Conservation (phyloP, 92 coral and sea anemone genomes). For the Porites evermanni region DNA sequence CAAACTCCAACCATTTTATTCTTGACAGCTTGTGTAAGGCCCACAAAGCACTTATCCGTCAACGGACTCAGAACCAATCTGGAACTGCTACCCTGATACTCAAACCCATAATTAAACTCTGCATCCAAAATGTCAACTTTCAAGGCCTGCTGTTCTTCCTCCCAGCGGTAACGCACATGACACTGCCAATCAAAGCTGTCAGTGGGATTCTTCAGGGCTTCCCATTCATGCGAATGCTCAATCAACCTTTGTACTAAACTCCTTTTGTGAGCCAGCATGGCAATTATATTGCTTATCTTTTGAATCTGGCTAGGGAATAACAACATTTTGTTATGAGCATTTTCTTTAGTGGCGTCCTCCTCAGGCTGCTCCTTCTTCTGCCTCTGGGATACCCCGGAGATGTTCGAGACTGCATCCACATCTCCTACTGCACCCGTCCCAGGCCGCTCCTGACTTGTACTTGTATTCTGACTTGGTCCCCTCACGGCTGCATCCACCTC, state of each 20-base stretch:
- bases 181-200: conserved; percentile 92
- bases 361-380: conserved; percentile 39
- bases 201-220: conserved; percentile 57
- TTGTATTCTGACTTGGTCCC: conserved; percentile 66
- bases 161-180: conserved; percentile 87
- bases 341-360: conserved; percentile 26
- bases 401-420: conserved; percentile 69
- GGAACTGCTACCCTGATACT: conserved; percentile 95
- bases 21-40: conserved; percentile 89
- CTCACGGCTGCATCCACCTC: conserved; percentile 57
- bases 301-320: conserved; percentile 81
- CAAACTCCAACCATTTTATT: conserved; percentile 89
- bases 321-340: conserved; percentile 37
- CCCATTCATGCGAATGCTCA: conserved; percentile 38
- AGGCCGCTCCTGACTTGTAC: conserved; percentile 69
- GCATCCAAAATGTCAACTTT: conserved; percentile 74
- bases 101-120: conserved; percentile 90
- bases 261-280: conserved; percentile 85
- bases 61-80: conserved; percentile 91
- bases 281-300: conserved; percentile 85
- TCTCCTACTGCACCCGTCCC: conserved; percentile 62
- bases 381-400: conserved; percentile 66
- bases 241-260: conserved; percentile 77
- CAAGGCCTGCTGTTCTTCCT: conserved; percentile 69
- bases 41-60: conserved; percentile 94